Evolutionary conservation across 2,113 vertebrate genomes (phyloP).

Genomic region (Cariama cristata): DNA sequence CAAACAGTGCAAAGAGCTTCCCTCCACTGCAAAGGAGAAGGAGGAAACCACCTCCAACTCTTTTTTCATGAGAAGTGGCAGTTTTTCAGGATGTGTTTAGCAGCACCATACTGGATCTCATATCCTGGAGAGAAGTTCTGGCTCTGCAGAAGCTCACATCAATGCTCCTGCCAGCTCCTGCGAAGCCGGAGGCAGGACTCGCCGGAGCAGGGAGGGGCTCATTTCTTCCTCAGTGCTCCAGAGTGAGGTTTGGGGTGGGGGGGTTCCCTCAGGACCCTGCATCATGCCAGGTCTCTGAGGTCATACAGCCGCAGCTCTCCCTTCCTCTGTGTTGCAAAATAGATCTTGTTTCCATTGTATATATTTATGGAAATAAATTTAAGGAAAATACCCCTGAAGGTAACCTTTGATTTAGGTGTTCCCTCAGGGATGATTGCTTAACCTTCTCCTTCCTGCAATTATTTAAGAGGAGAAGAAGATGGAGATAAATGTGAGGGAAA

Average conservation of each 20-base stretch:
- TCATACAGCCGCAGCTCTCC: background rate
- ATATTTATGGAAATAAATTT: background rate
- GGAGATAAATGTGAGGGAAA: background rate
- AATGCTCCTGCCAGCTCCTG: background rate
- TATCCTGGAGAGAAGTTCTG: conserved; percentile 18
- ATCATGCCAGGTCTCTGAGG: background rate
- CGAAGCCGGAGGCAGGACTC: background rate
- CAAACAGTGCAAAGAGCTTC: conserved; percentile 8
- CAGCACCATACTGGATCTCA: background rate
- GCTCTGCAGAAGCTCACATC: background rate
- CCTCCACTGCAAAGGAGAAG: background rate
- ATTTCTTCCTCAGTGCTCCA: background rate
- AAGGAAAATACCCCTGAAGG: background rate
- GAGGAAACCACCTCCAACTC: background rate
- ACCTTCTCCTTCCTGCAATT: background rate
- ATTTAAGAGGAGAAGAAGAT: background rate
- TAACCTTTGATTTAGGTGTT: background rate
- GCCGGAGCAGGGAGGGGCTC: background rate
- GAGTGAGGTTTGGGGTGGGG: background rate
- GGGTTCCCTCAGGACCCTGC: background rate
- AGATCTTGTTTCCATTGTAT: background rate
- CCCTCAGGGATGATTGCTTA: background rate
- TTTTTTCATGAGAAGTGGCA: conserved; percentile 23
- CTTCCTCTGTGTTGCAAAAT: background rate
- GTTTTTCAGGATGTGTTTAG: conserved; percentile 42